Evolutionary conservation across 2,113 vertebrate species (phyloP).

Genomic region (Trochalopteron elliotii): DNA sequence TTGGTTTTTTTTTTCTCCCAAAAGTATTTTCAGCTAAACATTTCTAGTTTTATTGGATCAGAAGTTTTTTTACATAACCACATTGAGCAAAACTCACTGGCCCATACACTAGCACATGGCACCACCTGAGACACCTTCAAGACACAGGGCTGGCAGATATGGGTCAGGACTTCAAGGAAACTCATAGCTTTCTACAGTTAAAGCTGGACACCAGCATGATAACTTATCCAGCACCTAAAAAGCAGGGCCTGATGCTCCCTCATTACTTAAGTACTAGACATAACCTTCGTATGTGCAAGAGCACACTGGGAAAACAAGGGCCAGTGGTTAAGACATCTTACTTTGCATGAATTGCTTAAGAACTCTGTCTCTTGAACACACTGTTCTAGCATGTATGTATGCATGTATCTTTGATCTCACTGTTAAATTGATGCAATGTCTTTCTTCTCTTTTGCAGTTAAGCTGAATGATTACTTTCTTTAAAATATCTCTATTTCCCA

Average conservation of each 20-base stretch:
- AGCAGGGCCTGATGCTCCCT: background rate
- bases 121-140: background rate
- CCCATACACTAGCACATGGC: background rate
- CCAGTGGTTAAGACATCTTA: background rate
- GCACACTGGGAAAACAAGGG: background rate
- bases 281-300: background rate
- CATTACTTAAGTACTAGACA: background rate
- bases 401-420: background rate
- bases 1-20: background rate
- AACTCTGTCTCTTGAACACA: background rate
- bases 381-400: background rate
- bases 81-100: background rate
- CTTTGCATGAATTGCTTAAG: background rate
- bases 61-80: background rate
- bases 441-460: background rate
- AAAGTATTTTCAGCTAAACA: background rate
- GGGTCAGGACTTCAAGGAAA: background rate
- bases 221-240: fast-evolving
- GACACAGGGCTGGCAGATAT: background rate
- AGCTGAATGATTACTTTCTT: background rate
- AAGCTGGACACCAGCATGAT: background rate
- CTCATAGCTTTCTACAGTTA: background rate
- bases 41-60: background rate
- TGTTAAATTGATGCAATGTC: background rate
- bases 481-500: background rate